These are phyloP conservation scores for Alectoris magna DNA, from an alignment of 2,797 vertebrate genomes.

Conservation along the genomic window DNA sequence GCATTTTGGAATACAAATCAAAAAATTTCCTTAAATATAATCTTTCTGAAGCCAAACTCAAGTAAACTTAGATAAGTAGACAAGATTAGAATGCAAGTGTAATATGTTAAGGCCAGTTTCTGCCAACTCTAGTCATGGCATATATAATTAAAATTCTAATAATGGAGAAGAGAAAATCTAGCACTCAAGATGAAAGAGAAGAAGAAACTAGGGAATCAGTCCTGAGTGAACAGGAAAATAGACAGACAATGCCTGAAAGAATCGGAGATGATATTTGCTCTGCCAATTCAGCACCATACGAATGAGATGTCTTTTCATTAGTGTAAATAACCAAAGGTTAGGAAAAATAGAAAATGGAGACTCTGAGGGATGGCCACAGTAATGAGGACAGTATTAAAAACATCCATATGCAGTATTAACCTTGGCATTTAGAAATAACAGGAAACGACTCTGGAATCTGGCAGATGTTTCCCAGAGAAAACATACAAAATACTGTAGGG, in stretches of 20 bases:
- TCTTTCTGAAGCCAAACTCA: neutral
- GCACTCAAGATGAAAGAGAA: conserved; percentile 8
- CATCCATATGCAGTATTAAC: neutral
- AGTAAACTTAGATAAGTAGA: neutral
- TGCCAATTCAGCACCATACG: conserved; percentile 38
- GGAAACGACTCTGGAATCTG: conserved; percentile 8
- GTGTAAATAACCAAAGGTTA: conserved; percentile 40
- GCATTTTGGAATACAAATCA: conserved; percentile 13
- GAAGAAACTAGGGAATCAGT: neutral
- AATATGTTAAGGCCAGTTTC: neutral
- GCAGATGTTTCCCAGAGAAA: conserved; percentile 11
- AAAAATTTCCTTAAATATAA: neutral
- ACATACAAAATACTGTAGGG: neutral
- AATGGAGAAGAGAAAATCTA: neutral
- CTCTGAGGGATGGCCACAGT: conserved; percentile 3
- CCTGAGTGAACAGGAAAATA: conserved; percentile 37
- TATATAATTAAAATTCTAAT: conserved; percentile 23
- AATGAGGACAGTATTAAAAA: neutral
- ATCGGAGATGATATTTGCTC: conserved; percentile 38
- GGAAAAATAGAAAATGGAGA: neutral
- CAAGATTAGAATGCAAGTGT: neutral
- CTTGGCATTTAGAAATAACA: conserved; percentile 32
- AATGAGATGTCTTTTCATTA: conserved; percentile 39
- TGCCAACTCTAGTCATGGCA: neutral
- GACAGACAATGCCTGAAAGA: conserved; percentile 41